A percentile compares a stretch with the other conserved stretches of the same genome.
These are phyloP conservation scores for Orchesellides sinensis DNA, from an alignment of 2,888 invertebrate species.

Conservation along the genomic window DNA sequence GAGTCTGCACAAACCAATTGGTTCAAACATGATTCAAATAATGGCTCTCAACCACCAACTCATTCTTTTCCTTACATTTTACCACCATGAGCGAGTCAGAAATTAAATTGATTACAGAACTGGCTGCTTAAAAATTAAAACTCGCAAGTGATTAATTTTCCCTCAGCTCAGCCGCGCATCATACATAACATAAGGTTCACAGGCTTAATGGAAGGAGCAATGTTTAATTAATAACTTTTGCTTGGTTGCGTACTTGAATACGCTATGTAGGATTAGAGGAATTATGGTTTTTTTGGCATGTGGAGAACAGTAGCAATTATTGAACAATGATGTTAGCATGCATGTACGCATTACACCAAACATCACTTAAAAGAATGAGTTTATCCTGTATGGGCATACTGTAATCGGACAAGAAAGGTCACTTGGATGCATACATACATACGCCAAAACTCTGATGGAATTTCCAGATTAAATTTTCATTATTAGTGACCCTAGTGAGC, in stretches of 20 bases:
- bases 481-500: slow-evolving; percentile 55
- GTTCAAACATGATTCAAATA: neutral
- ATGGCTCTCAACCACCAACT: neutral
- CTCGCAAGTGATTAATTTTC: no score
- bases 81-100: neutral
- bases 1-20: neutral
- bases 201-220: slow-evolving; percentile 9
- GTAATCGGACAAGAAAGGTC: neutral
- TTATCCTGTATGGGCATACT: neutral
- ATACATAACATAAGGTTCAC: slow-evolving; percentile 3
- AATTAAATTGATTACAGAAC: neutral
- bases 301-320: slow-evolving; percentile 34
- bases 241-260: neutral
- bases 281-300: slow-evolving; percentile 24
- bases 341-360: neutral
- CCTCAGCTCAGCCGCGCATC: no score
- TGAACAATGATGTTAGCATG: slow-evolving; percentile 15
- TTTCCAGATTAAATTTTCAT: slow-evolving; percentile 57
- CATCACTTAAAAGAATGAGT: neutral
- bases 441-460: slow-evolving; percentile 32
- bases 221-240: slow-evolving; percentile 27
- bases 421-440: slow-evolving; percentile 2
- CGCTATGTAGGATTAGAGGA: neutral
- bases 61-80: neutral
- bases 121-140: neutral